Evolutionary conservation across 2,888 invertebrate genomes (phyloP).

Genomic region (Mechanitis mazaeus): DNA sequence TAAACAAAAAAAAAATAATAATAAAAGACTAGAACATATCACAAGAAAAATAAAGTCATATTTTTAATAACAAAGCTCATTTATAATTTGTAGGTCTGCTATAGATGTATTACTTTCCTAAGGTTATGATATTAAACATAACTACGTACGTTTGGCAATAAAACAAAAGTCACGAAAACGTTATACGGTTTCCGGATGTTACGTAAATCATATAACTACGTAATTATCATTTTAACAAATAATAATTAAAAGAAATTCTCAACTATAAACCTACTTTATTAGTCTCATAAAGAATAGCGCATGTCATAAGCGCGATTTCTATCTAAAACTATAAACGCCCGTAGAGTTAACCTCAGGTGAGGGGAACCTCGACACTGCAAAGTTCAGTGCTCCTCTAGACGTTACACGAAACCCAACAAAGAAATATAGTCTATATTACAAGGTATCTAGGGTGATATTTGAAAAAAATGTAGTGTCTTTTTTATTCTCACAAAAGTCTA

Average conservation of each 20-base stretch:
- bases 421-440: slow-evolving; percentile 45
- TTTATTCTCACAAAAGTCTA: slow-evolving; percentile 47
- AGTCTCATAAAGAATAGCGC: slow-evolving; percentile 26
- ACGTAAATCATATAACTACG: slow-evolving; percentile 19
- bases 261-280: slow-evolving; percentile 28
- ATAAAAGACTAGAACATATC: no score
- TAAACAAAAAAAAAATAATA: no score
- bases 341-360: slow-evolving; percentile 69
- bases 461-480: slow-evolving; percentile 25
- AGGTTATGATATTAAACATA: no score
- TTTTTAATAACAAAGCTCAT: no score
- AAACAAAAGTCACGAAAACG: background rate
- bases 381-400: slow-evolving; percentile 70
- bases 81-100: no score
- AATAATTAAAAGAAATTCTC: slow-evolving; percentile 31
- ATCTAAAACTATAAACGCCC: slow-evolving; percentile 58
- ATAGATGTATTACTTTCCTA: no score
- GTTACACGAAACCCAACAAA: slow-evolving; percentile 38
- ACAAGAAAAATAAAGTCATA: no score
- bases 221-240: slow-evolving; percentile 17
- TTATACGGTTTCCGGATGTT: slow-evolving; percentile 16
- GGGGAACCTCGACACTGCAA: slow-evolving; percentile 56
- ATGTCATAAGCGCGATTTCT: slow-evolving; percentile 53
- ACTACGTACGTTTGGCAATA: background rate
- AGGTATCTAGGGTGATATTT: slow-evolving; percentile 32